Percentiles rank a stretch among this genome's conserved stretches.
Evolutionary conservation across 1,140 invertebrate genomes (phyloP).

Genomic region (Drosophila gunungcola): DNA sequence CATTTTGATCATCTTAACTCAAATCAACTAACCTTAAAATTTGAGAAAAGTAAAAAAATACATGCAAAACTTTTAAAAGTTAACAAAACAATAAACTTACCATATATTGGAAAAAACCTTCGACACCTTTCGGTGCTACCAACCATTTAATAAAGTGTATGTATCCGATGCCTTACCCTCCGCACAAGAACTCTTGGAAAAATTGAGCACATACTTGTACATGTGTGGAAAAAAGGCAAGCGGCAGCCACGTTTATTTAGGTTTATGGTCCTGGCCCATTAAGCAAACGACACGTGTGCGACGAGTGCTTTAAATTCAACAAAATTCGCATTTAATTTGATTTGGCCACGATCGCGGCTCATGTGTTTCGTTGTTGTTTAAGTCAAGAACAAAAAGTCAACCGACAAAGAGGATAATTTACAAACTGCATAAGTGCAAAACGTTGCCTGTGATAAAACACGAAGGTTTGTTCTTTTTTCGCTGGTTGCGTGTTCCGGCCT

Average conservation of each 20-base stretch:
- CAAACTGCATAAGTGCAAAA: constrained; percentile 41
- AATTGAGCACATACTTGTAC: constrained; percentile 7
- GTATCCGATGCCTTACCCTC: constrained; percentile 11
- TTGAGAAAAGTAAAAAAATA: too few relatives aligned
- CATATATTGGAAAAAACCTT: background rate
- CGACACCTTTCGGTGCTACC: constrained; percentile 13
- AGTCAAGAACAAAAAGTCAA: constrained; percentile 19
- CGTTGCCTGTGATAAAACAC: constrained; percentile 16
- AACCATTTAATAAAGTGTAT: constrained; percentile 37
- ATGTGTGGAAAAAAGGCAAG: constrained; percentile 17
- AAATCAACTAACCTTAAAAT: too few relatives aligned
- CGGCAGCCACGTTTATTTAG: constrained; percentile 50
- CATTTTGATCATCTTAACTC: too few relatives aligned
- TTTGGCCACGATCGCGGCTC: constrained; percentile 31
- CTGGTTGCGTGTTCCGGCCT: constrained; percentile 37
- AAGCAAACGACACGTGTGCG: constrained; percentile 52
- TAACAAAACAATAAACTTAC: background rate
- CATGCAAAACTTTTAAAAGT: background rate
- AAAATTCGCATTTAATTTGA: constrained; percentile 66
- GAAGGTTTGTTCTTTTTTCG: constrained; percentile 19
- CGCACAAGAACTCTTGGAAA: constrained; percentile 12
- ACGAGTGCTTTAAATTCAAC: constrained; percentile 45
- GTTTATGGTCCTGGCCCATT: constrained; percentile 35
- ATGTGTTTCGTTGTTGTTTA: constrained; percentile 2
- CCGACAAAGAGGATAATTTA: constrained; percentile 26